A percentile compares a stretch with the other conserved stretches of the same genome.
These are phyloP conservation scores for Tenodera sinensis DNA, from an alignment of 2,888 invertebrate genomes.

Conservation along the genomic window DNA sequence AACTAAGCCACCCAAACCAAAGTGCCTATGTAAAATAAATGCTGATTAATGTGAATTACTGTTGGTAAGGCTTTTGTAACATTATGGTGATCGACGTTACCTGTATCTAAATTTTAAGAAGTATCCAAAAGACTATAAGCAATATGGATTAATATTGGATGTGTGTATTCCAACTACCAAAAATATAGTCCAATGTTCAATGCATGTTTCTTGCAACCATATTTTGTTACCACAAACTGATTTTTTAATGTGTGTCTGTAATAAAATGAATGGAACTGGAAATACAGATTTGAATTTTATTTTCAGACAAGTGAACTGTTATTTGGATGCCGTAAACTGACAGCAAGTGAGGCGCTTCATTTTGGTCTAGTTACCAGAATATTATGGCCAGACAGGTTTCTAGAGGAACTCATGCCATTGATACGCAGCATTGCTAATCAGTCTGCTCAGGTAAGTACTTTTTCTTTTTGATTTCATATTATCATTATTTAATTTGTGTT, in stretches of 20 bases:
- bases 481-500: not conserved
- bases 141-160: too few species aligned
- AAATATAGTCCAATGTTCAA: too few species aligned
- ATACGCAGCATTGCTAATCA: slow-evolving; percentile 67
- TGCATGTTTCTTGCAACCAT: too few species aligned
- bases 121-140: too few species aligned
- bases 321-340: slow-evolving; percentile 66
- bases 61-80: too few species aligned
- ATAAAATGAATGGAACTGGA: not conserved
- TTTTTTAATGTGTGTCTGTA: not conserved
- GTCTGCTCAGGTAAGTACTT: slow-evolving; percentile 64
- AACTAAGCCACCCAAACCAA: too few species aligned
- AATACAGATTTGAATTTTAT: not conserved
- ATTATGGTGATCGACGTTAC: too few species aligned
- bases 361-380: slow-evolving; percentile 78
- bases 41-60: too few species aligned
- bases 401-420: slow-evolving; percentile 67
- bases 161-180: too few species aligned
- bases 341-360: slow-evolving; percentile 73
- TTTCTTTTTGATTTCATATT: not conserved
- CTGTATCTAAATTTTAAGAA: too few species aligned
- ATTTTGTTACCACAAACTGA: too few species aligned
- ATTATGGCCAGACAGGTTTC: slow-evolving; percentile 72
- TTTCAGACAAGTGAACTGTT: slow-evolving; percentile 67
- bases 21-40: too few species aligned